Conservation (phyloP, 2,797 vertebrate genomes). For the Propithecus deckenii region DNA sequence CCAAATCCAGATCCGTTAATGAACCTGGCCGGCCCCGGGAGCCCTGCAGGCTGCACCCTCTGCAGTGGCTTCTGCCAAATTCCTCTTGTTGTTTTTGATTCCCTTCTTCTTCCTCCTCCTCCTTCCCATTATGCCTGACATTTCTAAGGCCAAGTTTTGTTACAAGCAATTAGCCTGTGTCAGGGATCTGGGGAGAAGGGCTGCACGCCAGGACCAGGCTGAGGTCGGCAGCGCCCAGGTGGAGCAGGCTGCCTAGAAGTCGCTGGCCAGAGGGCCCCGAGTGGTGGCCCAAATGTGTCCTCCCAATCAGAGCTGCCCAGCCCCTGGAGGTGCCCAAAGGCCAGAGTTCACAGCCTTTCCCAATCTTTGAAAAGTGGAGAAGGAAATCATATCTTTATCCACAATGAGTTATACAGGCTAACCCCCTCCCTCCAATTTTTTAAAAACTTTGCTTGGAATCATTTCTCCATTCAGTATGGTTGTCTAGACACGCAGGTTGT, state of each 20-base stretch:
- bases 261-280: accelerated
- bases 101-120: not conserved
- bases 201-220: not conserved
- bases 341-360: not conserved
- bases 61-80: conserved; percentile 54
- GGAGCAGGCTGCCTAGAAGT: not conserved
- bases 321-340: not conserved
- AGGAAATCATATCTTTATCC: not conserved
- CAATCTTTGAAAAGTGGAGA: not conserved
- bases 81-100: conserved; percentile 61
- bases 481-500: conserved; percentile 35
- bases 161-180: conserved; percentile 75
- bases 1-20: conserved; percentile 59
- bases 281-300: not conserved
- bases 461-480: not conserved
- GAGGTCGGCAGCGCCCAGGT: not conserved
- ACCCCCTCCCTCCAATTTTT: not conserved
- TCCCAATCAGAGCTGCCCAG: not conserved
- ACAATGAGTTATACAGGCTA: not conserved
- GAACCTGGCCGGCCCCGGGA: not conserved
- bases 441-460: not conserved
- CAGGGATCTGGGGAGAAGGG: conserved; percentile 64
- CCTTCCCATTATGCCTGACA: conserved; percentile 60
- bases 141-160: conserved; percentile 77
- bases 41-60: not conserved